Base-by-base conservation (phyloP, 2,888 invertebrate species). In the Mythimna pallens region DNA sequence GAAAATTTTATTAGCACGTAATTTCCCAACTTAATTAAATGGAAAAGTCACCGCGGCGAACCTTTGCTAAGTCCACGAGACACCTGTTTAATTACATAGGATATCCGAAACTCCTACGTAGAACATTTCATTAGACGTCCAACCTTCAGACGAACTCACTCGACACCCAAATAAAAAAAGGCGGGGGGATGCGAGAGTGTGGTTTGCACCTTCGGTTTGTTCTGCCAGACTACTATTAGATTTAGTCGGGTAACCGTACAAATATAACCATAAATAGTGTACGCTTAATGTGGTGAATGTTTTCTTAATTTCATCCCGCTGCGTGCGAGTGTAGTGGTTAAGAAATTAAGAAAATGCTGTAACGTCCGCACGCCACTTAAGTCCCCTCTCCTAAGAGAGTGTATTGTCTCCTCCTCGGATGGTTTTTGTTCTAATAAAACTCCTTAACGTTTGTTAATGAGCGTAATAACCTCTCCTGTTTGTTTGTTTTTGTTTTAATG, bases 261-360 rank as follows among this genome's bases (percentile, higher is more conserved):
- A 88, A 87, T 91, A 92, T 89, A 91, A 89, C 90, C 88, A 91
- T 90, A 91, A 90, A 92, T 89, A 91, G 86, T 87, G 87, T 85
- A 80, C 89, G 87, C 88, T 92, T 93, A 93, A 94, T 93, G 93
- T 90, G 92, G 91, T 87, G 93, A 95, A 95, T 95, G 95, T 95
- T 95, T 95, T 95, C 95, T 95, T 96, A 96, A 96, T 96, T 95
- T 94, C 93, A 92, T 93, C 95, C 94, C 94, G 93, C 95, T 93
- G 95, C 90, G 93, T 93, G 93, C 76, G 90, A 91, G 92, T 92
- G 92, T 92, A 90, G 92, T 89, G 93, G 94, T 94, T 95, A 94
- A 95, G 95, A 95, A 96, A 96, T 95, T 96, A 96, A 95, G 95
- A 95, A 94, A 94, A 94, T 92, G 92, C 93, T 92, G 91, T 91